A percentile compares a stretch with the other conserved stretches of the same genome.
phyloP scores from a whole-genome alignment of 2,888 invertebrate genomes.

The Netelia inedita region DNA sequence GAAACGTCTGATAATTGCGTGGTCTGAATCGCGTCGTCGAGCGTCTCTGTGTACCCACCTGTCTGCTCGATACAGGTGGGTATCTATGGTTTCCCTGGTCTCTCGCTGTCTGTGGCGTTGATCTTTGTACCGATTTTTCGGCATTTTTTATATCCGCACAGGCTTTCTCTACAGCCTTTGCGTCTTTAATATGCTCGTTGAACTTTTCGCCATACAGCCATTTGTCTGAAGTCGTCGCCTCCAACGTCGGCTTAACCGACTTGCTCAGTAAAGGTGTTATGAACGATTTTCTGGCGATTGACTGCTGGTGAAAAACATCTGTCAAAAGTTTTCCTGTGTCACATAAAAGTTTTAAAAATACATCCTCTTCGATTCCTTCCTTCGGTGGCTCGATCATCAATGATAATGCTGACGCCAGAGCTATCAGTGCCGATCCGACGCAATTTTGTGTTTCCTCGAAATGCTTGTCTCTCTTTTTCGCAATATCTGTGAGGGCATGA shows the following conservation, averaged over 20 bases:
- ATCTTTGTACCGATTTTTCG: not conserved
- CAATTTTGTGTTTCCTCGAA: constrained; percentile 60
- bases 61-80: constrained; percentile 59
- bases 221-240: constrained; percentile 32
- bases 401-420: constrained; percentile 59
- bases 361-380: constrained; percentile 46
- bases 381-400: constrained; percentile 46
- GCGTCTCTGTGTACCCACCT: constrained; percentile 49
- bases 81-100: constrained; percentile 54
- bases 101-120: not conserved
- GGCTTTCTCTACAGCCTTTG: constrained; percentile 11
- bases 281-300: constrained; percentile 34
- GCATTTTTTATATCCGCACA: not conserved
- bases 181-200: constrained; percentile 57
- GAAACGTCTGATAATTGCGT: constrained; percentile 40
- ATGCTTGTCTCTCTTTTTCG: constrained; percentile 62
- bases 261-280: constrained; percentile 56
- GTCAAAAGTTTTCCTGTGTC: constrained; percentile 57
- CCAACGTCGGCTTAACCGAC: constrained; percentile 31
- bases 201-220: constrained; percentile 55
- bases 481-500: constrained; percentile 46
- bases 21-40: constrained; percentile 50
- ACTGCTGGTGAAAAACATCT: constrained; percentile 54
- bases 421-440: constrained; percentile 48
- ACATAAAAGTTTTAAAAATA: constrained; percentile 28